Conservation (phyloP, 2,113 vertebrate species). For the Oenanthe oenanthe region DNA sequence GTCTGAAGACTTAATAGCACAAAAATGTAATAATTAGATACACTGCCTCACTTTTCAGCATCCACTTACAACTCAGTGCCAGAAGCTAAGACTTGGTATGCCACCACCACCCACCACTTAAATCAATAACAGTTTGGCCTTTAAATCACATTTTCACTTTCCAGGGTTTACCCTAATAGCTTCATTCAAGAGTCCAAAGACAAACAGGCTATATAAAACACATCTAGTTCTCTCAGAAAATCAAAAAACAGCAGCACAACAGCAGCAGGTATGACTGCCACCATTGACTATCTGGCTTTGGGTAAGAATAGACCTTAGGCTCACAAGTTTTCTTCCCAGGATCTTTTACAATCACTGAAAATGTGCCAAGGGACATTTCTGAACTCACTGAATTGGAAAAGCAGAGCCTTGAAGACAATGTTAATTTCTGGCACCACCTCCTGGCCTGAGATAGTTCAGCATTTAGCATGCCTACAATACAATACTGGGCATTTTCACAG, state of each 20-base stretch:
- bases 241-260: neutral
- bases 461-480: neutral
- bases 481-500: neutral
- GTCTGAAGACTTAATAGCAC: neutral
- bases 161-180: neutral
- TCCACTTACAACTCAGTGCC: neutral
- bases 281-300: neutral
- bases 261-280: neutral
- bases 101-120: neutral
- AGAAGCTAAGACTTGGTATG: neutral
- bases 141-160: neutral
- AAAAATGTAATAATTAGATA: neutral
- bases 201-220: neutral
- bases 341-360: neutral
- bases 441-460: conserved; percentile 31
- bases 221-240: neutral
- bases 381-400: neutral
- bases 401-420: neutral
- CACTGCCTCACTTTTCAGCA: neutral
- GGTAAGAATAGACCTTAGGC: neutral
- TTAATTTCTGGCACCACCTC: conserved; percentile 49
- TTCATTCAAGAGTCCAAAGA: neutral
- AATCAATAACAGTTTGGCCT: neutral
- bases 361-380: neutral
- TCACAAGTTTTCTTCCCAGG: neutral